Percentiles rank a stretch among this genome's conserved stretches.
Evolutionary conservation across 2,797 vertebrate species (phyloP).

Genomic region (Podarcis siculus): DNA sequence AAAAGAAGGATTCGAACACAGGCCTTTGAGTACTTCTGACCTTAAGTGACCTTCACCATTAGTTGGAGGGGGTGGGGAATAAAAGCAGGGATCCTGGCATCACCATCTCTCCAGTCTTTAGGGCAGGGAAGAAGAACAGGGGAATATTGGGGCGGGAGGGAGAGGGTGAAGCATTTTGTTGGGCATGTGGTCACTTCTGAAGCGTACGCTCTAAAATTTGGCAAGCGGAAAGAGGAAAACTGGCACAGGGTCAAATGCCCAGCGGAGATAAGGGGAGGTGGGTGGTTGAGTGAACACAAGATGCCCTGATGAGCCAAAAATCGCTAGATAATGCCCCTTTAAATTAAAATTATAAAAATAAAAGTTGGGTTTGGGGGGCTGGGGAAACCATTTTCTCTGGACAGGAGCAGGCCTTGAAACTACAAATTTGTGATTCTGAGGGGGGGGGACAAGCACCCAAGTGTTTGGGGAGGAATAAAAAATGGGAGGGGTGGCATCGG

Average conservation of each 20-base stretch:
- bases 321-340: background rate
- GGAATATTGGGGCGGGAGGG: background rate
- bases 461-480: no score
- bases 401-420: background rate
- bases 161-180: background rate
- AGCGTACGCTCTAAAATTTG: background rate
- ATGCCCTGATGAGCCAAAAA: background rate
- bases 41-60: slow-evolving; percentile 3
- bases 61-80: no score
- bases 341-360: background rate
- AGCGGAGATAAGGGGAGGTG: background rate
- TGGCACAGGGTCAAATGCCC: background rate
- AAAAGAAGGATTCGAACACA: background rate
- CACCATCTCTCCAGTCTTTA: background rate
- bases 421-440: no score
- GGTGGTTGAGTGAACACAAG: background rate
- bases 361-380: background rate
- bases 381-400: background rate
- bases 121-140: no score
- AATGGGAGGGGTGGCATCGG: background rate
- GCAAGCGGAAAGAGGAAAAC: background rate
- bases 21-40: background rate
- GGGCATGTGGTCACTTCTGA: background rate
- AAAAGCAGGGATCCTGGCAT: background rate
- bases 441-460: no score